Conservation (phyloP, 2,113 vertebrate genomes). For the Istiophorus platypterus region DNA sequence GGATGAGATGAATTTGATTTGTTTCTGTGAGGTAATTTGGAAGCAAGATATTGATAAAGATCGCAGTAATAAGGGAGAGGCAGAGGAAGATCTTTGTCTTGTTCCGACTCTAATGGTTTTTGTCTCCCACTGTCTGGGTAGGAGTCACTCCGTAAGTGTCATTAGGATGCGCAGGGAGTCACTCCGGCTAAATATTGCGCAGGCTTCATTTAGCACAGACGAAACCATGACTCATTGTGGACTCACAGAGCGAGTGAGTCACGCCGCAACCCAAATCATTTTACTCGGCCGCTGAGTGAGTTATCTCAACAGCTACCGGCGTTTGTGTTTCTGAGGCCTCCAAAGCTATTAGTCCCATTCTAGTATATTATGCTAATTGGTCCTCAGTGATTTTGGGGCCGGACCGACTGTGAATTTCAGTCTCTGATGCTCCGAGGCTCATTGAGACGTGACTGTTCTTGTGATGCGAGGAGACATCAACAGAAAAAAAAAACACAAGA, state of each 20-base stretch:
- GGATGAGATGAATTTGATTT: slow-evolving; percentile 5
- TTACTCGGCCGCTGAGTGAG: slow-evolving; percentile 49
- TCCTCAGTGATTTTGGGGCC: slow-evolving; percentile 30
- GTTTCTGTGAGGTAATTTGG: slow-evolving; percentile 33
- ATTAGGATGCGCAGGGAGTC: slow-evolving; percentile 63
- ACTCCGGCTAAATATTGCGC: slow-evolving; percentile 64
- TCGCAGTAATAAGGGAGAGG: slow-evolving; percentile 17
- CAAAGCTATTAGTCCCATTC: slow-evolving; percentile 49
- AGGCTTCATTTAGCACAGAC: slow-evolving; percentile 70
- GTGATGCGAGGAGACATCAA: slow-evolving; percentile 25
- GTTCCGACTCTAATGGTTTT: slow-evolving; percentile 44
- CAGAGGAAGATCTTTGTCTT: slow-evolving; percentile 39
- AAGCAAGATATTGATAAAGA: slow-evolving; percentile 31
- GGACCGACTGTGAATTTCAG: slow-evolving; percentile 27
- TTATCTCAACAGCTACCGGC: slow-evolving; percentile 46
- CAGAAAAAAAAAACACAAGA: slow-evolving; percentile 1
- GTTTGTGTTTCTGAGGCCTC: slow-evolving; percentile 28
- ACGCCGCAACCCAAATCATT: slow-evolving; percentile 33
- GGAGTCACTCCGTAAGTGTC: slow-evolving; percentile 53
- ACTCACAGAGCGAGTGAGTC: slow-evolving; percentile 62
- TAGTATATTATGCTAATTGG: slow-evolving; percentile 45
- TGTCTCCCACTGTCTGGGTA: slow-evolving; percentile 57
- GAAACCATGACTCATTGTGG: slow-evolving; percentile 65
- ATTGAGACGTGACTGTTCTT: slow-evolving; percentile 51
- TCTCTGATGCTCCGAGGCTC: slow-evolving; percentile 31